Conservation (phyloP, 2,888 invertebrate genomes). For the Drosophila eohydei region DNA sequence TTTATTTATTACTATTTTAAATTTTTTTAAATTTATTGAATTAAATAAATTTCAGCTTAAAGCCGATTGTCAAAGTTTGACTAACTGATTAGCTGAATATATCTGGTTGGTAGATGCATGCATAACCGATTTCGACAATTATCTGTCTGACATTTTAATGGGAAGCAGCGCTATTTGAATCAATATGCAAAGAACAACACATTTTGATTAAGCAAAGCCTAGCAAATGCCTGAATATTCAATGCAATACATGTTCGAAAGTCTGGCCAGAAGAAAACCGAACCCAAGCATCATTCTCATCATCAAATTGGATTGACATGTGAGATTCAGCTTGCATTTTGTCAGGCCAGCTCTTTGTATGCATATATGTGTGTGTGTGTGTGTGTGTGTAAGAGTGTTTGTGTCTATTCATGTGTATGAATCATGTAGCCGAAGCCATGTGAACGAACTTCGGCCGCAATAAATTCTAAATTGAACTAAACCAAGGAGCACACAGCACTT, state of each 20-base stretch:
- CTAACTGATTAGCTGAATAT: not conserved
- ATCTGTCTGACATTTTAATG: slow-evolving; percentile 15
- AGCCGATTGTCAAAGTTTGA: not conserved
- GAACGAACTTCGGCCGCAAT: slow-evolving; percentile 79
- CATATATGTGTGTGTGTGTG: slow-evolving; percentile 12
- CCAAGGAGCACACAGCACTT: slow-evolving; percentile 57
- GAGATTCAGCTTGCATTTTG: slow-evolving; percentile 64
- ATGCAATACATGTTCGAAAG: slow-evolving; percentile 31
- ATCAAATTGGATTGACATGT: slow-evolving; percentile 76
- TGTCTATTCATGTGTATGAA: slow-evolving; percentile 61
- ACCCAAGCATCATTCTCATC: slow-evolving; percentile 44
- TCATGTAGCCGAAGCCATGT: slow-evolving; percentile 73
- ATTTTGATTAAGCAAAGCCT: slow-evolving; percentile 54
- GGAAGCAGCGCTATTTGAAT: slow-evolving; percentile 27
- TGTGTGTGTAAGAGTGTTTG: slow-evolving; percentile 7
- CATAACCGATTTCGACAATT: slow-evolving; percentile 6
- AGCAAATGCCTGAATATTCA: slow-evolving; percentile 14
- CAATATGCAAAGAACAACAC: slow-evolving; percentile 57
- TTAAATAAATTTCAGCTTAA: not conserved
- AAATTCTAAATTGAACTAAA: slow-evolving; percentile 76
- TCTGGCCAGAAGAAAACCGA: slow-evolving; percentile 7
- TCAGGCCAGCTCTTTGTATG: slow-evolving; percentile 15
- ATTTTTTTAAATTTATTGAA: not conserved
- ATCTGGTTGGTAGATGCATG: not conserved
- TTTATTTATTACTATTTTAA: too few relatives aligned